Evolutionary conservation across 1,140 invertebrate species (phyloP), one percentile per base, ranked within the genome.

Genomic region (Megathymus violae): DNA sequence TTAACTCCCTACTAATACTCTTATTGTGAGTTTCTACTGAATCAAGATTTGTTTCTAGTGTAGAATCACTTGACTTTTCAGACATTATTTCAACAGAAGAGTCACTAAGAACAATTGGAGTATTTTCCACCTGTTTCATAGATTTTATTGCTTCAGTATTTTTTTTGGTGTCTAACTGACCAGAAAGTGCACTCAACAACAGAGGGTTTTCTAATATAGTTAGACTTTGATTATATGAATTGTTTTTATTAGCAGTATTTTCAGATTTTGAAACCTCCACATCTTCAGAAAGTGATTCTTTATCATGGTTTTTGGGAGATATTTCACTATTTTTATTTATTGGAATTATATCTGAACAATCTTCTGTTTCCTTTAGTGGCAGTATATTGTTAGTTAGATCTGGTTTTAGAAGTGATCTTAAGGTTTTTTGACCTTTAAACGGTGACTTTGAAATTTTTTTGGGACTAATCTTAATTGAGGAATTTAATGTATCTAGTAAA

Each of bases 1-100:
- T 91, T 3, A 92, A 71, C 62, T 92, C 91, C 63, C 91, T 78
- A 64, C 87, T 91, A 48, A 88, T 89, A 58, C 80, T 86, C 61
- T 83, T 88, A 64, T 78, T 89, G 19, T 85, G 82, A 16, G 83
- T 81, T 65, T 90, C 88, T 51, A 76, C 73, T 13, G 58, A n/a
- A 52, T 87, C 84, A 67, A 72, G 69, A 34, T 34, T 67, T 25
- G 64, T 67, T 50, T 82, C 79, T 15, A 69, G 25, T 40, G 82
- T 79, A 14, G 80, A 81, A 25, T 88, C 80, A 76, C 78, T 79
- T 36, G 75, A 80, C 47, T 67, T 83, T 69, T 78, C 54, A 78
- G 76, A 59, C 1, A 25, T 13, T 38, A 19, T 9, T 59, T 36
- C 56, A 15, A 34, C 6, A 36, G 17, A 17, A 6, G 16, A 25